Conservation (phyloP, 2,888 invertebrate species). For the Kryphioiulus occultus region DNA sequence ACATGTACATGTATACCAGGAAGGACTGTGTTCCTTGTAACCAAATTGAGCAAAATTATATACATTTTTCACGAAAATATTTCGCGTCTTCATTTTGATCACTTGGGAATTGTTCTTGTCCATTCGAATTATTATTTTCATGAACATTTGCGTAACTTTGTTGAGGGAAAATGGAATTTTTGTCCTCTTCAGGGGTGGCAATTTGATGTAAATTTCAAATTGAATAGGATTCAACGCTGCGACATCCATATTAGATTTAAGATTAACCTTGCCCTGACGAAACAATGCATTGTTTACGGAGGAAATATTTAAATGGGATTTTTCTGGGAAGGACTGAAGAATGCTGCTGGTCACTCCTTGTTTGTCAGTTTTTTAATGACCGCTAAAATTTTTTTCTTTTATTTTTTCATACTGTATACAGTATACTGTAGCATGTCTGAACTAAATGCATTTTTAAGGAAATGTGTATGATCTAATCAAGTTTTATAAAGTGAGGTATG, state of each 20-base stretch:
- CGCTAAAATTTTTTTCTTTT: neutral
- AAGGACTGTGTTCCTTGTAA: too few relatives aligned
- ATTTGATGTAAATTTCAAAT: neutral
- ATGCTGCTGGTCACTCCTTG: neutral
- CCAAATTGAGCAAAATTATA: too few relatives aligned
- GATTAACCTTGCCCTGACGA: neutral
- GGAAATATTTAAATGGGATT: neutral
- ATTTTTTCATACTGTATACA: neutral
- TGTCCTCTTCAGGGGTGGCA: neutral
- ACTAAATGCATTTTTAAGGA: neutral
- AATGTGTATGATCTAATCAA: neutral
- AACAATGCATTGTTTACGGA: slow-evolving; percentile 8
- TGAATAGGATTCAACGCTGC: neutral
- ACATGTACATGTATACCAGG: too few relatives aligned
- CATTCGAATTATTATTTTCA: too few relatives aligned
- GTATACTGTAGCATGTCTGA: neutral
- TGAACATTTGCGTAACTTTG: too few relatives aligned
- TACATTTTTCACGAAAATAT: too few relatives aligned
- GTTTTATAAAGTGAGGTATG: too few relatives aligned
- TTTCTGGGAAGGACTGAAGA: neutral
- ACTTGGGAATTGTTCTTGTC: too few relatives aligned
- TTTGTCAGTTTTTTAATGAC: neutral
- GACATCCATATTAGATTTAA: neutral
- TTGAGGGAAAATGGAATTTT: too few relatives aligned
- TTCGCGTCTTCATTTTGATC: too few relatives aligned